Conservation (phyloP, 1,140 invertebrate genomes). For the Prorops nasuta region DNA sequence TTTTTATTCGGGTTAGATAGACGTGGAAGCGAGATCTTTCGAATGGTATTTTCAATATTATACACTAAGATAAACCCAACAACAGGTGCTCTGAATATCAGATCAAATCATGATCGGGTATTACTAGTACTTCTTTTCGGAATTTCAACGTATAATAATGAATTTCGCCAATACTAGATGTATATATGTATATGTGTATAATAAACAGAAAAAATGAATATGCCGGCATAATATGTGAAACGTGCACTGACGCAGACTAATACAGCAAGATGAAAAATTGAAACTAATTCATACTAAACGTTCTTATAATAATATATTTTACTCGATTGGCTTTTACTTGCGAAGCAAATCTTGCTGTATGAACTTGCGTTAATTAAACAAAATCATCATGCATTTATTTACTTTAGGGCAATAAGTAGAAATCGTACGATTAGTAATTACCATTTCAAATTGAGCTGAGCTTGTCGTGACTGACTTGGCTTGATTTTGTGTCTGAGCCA, state of each 20-base stretch:
- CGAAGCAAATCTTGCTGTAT: slow-evolving; percentile 29
- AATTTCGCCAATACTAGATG: too few relatives aligned
- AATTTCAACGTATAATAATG: too few relatives aligned
- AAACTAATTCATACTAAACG: too few relatives aligned
- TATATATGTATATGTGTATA: slow-evolving; percentile 5
- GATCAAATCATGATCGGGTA: too few relatives aligned
- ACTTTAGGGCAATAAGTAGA: slow-evolving; percentile 17
- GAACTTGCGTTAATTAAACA: slow-evolving; percentile 31
- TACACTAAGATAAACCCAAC: slow-evolving; percentile 42
- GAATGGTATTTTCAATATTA: slow-evolving; percentile 17
- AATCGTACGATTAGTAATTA: slow-evolving; percentile 38
- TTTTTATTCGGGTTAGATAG: slow-evolving; percentile 27
- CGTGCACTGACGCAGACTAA: slow-evolving; percentile 48
- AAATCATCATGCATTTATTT: slow-evolving; percentile 32
- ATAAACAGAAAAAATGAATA: slow-evolving; percentile 45
- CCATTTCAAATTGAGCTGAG: slow-evolving; percentile 55
- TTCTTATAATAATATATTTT: too few relatives aligned
- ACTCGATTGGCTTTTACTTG: too few relatives aligned
- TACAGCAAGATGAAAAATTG: slow-evolving; percentile 29
- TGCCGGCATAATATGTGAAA: slow-evolving; percentile 53
- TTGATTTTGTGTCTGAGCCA: slow-evolving; percentile 53
- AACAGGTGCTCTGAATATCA: slow-evolving; percentile 47
- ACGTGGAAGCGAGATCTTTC: slow-evolving; percentile 35
- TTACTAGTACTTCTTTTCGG: too few relatives aligned
- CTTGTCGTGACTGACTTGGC: slow-evolving; percentile 49